Base-by-base conservation (phyloP, 1,140 invertebrate genomes). In the Steinernema feltiae region DNA sequence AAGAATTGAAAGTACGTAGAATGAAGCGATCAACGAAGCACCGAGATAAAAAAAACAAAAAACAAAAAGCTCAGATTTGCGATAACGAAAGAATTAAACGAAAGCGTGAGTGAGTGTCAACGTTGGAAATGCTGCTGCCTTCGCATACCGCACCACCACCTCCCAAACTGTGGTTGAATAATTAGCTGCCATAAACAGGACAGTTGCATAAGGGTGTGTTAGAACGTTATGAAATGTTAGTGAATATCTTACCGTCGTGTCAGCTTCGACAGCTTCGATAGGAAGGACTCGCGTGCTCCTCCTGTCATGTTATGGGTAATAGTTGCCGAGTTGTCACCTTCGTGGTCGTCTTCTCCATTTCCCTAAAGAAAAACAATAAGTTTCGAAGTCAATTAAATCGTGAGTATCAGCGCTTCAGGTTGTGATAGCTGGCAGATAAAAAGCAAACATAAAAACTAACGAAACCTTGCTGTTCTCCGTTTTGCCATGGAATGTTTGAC, bases 401-500 rank as follows among this genome's bases (percentile, higher is more conserved):
- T 63, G 41, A 32, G 32, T 21, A 48, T 1, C 0, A 30, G n/a
- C 63, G 48, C 27, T 46, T 27, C 1, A 72, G 21, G 32, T 21
- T 27, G 73, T 53, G 27, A 69, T 21, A 29, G 27, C 48, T n/a
- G 71, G 48, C n/a, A 69, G 1, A 29, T 1, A 32, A 35, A 41
- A 1, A 35, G 35, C 29, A 75, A n/a, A 75, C 32, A 70, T 32
- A 72, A 75, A 53, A n/a, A n/a, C n/a, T n/a, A n/a, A 75, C 15
- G 46, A 24, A 76, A 83, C 83, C 76, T 80, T 85, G 24, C 74
- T 86, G 72, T 85, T 78, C 69, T 86, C 84, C 30, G 84, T 85
- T 71, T 85, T 86, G 18, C 84, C 84, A 46, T 85, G 84, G 80
- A 85, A 85, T 7, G 84, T 85, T 74, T 85, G 85, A 18, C 84